These are phyloP conservation scores for Pseudorhombus dupliciocellatus DNA, from an alignment of 2,113 vertebrate species.

Conservation along the genomic window DNA sequence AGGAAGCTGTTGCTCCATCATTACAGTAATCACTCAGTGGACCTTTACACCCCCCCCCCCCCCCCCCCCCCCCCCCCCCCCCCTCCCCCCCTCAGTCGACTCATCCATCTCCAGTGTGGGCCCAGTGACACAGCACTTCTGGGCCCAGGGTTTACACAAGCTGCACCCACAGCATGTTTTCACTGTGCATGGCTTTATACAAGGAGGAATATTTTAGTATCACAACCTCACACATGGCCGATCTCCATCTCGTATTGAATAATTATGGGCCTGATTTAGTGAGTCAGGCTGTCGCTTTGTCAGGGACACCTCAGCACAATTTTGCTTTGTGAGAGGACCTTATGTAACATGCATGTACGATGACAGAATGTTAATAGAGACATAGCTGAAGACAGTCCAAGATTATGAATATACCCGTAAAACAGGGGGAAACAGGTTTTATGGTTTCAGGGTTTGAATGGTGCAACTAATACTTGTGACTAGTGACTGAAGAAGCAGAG, in stretches of 20 bases:
- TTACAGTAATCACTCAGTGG: slow-evolving; percentile 55
- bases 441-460: neutral
- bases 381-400: neutral
- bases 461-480: neutral
- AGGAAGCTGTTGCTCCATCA: slow-evolving; percentile 35
- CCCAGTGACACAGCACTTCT: slow-evolving; percentile 48
- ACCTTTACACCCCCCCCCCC: slow-evolving; percentile 5
- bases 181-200: slow-evolving; percentile 7
- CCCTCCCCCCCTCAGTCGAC: too few species aligned
- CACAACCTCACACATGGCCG: slow-evolving; percentile 3
- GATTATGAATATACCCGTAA: neutral
- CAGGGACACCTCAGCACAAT: slow-evolving; percentile 27
- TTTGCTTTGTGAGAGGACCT: neutral
- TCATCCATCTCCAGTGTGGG: slow-evolving; percentile 23
- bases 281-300: slow-evolving; percentile 36
- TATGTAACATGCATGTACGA: neutral
- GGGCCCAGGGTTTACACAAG: slow-evolving; percentile 30
- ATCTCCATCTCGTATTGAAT: slow-evolving; percentile 37
- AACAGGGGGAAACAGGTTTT: neutral
- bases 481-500: slow-evolving; percentile 22
- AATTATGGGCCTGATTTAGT: slow-evolving; percentile 15
- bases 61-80: too few species aligned
- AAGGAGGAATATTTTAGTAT: slow-evolving; percentile 41
- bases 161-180: slow-evolving; percentile 50
- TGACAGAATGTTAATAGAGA: neutral